Evolutionary conservation across 2,797 vertebrate species (phyloP).

Genomic region (Odontamblyopus lacepedii): DNA sequence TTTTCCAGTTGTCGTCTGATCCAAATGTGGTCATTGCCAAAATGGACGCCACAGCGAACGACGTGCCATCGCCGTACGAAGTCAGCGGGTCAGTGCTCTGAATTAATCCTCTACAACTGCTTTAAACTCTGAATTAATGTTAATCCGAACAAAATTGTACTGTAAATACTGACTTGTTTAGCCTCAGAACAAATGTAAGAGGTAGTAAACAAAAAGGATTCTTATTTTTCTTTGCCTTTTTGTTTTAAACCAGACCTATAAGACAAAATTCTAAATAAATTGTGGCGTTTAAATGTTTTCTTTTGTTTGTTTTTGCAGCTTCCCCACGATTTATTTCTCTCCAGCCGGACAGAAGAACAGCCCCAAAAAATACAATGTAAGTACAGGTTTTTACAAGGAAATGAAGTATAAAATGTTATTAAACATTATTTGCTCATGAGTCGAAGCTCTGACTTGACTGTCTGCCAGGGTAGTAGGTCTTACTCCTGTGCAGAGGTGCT

Average conservation of each 20-base stretch:
- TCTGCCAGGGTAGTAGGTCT: no score
- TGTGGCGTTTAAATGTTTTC: no score
- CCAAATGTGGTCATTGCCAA: conserved; percentile 94
- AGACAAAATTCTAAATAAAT: no score
- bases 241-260: not conserved
- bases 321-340: conserved; percentile 95
- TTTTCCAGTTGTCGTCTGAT: conserved; percentile 81
- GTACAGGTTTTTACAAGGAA: conserved; percentile 24
- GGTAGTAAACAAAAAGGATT: no score
- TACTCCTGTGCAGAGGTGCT: no score
- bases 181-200: not conserved
- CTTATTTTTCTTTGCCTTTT: not conserved
- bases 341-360: conserved; percentile 90
- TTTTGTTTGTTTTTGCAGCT: conserved; percentile 70
- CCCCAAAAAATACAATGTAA: conserved; percentile 98
- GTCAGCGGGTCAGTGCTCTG: conserved; percentile 88
- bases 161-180: no score
- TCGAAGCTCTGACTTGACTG: no score
- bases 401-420: no score
- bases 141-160: no score
- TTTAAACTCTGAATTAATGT: not conserved
- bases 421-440: no score
- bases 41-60: conserved; percentile 99
- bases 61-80: conserved; percentile 94
- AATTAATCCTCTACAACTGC: not conserved